Base-by-base conservation (phyloP, 2,888 invertebrate genomes). In the Augochlorella aurata region DNA sequence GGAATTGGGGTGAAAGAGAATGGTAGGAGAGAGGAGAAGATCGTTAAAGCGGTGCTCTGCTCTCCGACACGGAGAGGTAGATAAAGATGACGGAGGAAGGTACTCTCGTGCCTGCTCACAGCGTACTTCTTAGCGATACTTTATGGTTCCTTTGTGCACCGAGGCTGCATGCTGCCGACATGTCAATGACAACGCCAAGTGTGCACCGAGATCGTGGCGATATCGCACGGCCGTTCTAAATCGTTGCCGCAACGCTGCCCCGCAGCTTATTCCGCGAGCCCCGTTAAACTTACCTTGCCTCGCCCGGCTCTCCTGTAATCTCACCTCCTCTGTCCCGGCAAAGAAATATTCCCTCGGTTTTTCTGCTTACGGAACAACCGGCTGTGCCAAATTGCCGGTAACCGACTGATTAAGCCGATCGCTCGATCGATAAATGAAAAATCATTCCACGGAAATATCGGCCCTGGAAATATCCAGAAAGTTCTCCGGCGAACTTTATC, bases 61-160 rank as follows among this genome's bases (percentile, higher is more conserved):
- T 74, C 72, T 68, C 45, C 79, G 79, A 65, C 65, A 49, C 77
- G 69, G 63, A 61, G 76, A 74, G 84, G 76, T 68, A 76, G 87
- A 87, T 85, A 84, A 81, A 82, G 80, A 80, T 85, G 82, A 85
- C 77, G 87, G 71, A 79, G 79, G 82, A 86, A 77, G 85, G 81
- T 74, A 86, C 81, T 88, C 74, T 84, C 83, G 81, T 88, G 85
- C 81, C 85, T 87, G 87, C 84, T 89, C 86, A 81, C 80, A 61
- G 81, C 79, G 85, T 80, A 75, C 85, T 87, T 80, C 84, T 85
- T 79, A 75, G 85, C 63, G 84, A 86, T 88, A 86, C 88, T 89
- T 89, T 89, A 89, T 86, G 70, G 82, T 82, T 85, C 84, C 87
- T 89, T 88, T 89, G 87, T 85, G 83, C 83, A 77, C 82, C 77